Evolutionary conservation across 2,888 invertebrate species (phyloP).

Genomic region (Ecliptopera silaceata): DNA sequence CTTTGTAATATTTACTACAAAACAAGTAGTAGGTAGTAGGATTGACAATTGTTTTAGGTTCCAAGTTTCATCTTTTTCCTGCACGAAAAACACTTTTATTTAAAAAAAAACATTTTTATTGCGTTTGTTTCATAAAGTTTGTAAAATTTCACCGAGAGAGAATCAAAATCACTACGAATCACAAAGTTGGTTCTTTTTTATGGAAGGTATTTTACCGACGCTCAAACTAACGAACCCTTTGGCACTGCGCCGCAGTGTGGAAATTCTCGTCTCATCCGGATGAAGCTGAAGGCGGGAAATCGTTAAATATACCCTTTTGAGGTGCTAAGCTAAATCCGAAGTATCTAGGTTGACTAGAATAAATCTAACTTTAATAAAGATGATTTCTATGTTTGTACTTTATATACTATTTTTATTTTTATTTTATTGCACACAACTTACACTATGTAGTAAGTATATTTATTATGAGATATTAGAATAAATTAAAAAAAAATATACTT

Average conservation of each 20-base stretch:
- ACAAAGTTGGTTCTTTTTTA: not conserved
- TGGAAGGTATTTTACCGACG: conserved; percentile 2
- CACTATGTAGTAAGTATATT: no score
- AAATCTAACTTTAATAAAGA: conserved; percentile 19
- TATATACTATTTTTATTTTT: not conserved
- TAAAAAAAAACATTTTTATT: not conserved
- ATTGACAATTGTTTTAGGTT: no score
- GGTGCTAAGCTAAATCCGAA: conserved; percentile 15
- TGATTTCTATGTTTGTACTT: not conserved
- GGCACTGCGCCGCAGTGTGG: conserved; percentile 17
- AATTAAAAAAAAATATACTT: no score
- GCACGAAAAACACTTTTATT: not conserved
- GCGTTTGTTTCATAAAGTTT: not conserved
- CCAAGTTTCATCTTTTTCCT: not conserved
- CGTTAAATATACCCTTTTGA: conserved; percentile 29
- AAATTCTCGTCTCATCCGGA: conserved; percentile 20
- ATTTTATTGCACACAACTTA: no score
- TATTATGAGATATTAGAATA: no score
- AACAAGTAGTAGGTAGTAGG: no score
- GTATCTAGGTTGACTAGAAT: conserved; percentile 10
- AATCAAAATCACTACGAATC: not conserved
- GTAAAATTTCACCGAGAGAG: not conserved
- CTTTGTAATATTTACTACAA: no score
- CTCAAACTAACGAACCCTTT: conserved; percentile 36
- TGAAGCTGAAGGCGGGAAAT: conserved; percentile 22